Percentiles rank a stretch among this genome's conserved stretches.
phyloP scores from a whole-genome alignment of 2,888 invertebrate genomes.

The Yponomeuta sedellus region DNA sequence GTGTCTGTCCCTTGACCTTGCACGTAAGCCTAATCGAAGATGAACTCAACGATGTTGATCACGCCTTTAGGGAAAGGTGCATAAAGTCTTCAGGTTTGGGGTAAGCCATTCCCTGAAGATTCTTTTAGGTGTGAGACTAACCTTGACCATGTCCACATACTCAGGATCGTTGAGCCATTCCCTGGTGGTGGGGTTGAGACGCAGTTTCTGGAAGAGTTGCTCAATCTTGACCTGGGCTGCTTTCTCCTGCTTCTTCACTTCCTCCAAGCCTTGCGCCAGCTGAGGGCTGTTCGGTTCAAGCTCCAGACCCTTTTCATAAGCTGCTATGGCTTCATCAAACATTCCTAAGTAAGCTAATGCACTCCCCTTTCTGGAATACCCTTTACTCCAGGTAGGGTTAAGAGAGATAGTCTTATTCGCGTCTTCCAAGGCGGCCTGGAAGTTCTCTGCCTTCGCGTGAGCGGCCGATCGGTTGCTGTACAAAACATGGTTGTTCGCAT shows the following conservation, averaged over 20 bases:
- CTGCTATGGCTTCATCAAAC: conserved; percentile 83
- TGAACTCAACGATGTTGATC: too few relatives aligned
- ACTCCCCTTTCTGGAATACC: conserved; percentile 92
- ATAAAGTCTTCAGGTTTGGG: too few relatives aligned
- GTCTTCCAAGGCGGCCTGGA: conserved; percentile 85
- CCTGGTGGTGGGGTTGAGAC: conserved; percentile 81
- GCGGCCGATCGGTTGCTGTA: conserved; percentile 96
- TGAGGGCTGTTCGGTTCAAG: conserved; percentile 85
- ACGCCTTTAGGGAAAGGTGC: too few relatives aligned
- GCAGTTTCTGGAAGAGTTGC: conserved; percentile 76
- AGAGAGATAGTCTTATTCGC: conserved; percentile 88
- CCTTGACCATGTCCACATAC: conserved; percentile 79
- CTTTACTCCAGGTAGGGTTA: conserved; percentile 92
- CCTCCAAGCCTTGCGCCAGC: conserved; percentile 80
- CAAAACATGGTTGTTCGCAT: conserved; percentile 89
- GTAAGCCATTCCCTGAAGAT: too few relatives aligned
- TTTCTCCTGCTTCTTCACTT: conserved; percentile 67
- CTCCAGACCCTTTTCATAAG: conserved; percentile 82
- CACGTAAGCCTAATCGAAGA: too few relatives aligned
- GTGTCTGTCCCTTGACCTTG: too few relatives aligned
- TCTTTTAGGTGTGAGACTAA: conserved; percentile 26
- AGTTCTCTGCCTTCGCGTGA: conserved; percentile 87
- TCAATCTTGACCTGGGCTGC: conserved; percentile 36
- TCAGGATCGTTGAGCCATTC: conserved; percentile 85
- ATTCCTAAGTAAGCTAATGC: conserved; percentile 87